phyloP scores from a whole-genome alignment of 1,140 invertebrate genomes.

The Conopomorpha cramerella region DNA sequence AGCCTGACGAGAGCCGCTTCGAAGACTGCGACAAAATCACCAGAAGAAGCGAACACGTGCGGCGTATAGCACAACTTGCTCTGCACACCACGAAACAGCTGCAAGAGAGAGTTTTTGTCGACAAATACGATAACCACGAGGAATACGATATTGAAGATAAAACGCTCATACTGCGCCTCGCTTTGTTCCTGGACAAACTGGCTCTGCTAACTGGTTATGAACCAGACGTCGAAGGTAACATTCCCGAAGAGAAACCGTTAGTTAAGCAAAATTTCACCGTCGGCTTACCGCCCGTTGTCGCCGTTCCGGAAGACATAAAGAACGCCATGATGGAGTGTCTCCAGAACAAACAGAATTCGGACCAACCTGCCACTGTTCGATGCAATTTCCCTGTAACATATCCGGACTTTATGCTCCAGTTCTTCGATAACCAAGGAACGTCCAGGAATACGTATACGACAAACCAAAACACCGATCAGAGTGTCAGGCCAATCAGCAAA shows the following conservation, averaged over 20 bases:
- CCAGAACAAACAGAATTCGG: conserved; percentile 3
- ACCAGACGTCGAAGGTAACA: conserved; percentile 13
- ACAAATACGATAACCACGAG: conserved; percentile 14
- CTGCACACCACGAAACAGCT: conserved; percentile 20
- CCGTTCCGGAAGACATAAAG: conserved; percentile 7
- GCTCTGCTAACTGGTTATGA: conserved; percentile 30
- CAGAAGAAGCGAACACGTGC: conserved; percentile 17
- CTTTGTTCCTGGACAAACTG: conserved; percentile 31
- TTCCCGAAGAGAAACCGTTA: too few relatives aligned
- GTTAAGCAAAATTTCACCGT: too few relatives aligned
- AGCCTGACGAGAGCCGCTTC: neutral
- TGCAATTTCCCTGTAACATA: conserved; percentile 9
- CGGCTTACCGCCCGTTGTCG: conserved; percentile 3
- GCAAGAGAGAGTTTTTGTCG: conserved; percentile 18
- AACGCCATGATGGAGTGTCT: conserved; percentile 11
- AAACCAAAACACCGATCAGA: conserved; percentile 5
- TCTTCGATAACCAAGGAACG: too few relatives aligned
- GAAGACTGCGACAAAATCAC: conserved; percentile 12
- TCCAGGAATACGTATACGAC: neutral
- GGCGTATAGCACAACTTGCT: conserved; percentile 20
- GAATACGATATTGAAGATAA: conserved; percentile 18
- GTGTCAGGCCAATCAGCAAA: conserved; percentile 8
- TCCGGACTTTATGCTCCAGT: too few relatives aligned
- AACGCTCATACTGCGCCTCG: conserved; percentile 25
- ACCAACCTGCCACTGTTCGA: conserved; percentile 8